These are phyloP conservation scores for Anoplius nigerrimus DNA, from an alignment of 2,888 invertebrate genomes.

Conservation along the genomic window DNA sequence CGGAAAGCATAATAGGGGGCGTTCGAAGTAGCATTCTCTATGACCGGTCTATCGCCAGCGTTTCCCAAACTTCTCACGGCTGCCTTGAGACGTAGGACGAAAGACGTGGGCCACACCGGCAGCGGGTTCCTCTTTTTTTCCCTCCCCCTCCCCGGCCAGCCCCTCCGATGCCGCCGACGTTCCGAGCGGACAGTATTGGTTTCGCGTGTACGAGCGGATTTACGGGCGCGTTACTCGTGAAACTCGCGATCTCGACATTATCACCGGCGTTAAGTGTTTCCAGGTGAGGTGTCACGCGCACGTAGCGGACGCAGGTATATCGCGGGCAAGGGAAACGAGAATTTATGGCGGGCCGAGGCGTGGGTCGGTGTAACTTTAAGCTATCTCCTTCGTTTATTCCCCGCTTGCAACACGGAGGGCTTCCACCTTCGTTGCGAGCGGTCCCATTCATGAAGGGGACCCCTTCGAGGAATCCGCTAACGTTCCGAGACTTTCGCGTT, in stretches of 20 bases:
- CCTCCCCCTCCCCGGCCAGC: neutral
- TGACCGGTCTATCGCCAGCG: neutral
- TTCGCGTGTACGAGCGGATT: neutral
- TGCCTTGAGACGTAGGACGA: neutral
- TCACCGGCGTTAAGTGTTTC: constrained; percentile 15
- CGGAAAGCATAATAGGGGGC: no score
- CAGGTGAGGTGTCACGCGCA: constrained; percentile 13
- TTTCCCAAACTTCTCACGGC: constrained; percentile 4
- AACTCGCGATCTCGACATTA: constrained; percentile 16
- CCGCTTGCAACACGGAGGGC: neutral
- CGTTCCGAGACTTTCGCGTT: no score
- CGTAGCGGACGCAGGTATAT: constrained; percentile 20
- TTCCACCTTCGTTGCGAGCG: constrained; percentile 3
- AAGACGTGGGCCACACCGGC: neutral
- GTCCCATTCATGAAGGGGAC: constrained; percentile 28
- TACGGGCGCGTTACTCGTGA: constrained; percentile 4
- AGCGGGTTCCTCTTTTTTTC: no score
- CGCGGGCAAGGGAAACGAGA: constrained; percentile 43
- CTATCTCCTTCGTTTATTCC: constrained; percentile 43
- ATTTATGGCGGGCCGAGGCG: constrained; percentile 63
- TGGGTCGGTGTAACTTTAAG: constrained; percentile 59
- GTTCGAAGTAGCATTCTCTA: no score
- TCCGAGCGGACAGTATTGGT: neutral
- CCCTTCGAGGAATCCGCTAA: no score
- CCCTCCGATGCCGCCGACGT: neutral